phyloP scores from a whole-genome alignment of 2,797 vertebrate species.

The Australoheros facetus region DNA sequence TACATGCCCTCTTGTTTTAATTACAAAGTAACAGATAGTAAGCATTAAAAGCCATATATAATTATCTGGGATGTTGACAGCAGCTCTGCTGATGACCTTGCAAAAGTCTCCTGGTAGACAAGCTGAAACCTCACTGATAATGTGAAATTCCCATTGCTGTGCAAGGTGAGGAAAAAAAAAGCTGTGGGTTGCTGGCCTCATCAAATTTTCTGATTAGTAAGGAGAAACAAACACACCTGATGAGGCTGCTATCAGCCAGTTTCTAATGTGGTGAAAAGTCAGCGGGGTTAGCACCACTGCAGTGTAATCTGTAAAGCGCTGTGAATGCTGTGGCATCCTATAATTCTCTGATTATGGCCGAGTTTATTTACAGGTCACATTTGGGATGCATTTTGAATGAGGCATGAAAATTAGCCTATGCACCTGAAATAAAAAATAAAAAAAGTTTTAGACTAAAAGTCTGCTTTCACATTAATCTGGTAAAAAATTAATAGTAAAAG shows the following conservation, averaged over 20 bases:
- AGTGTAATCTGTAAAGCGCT: conserved; percentile 5
- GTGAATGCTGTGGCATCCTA: neutral
- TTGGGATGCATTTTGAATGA: neutral
- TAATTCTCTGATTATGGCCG: neutral
- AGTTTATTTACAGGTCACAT: neutral
- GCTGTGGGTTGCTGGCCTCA: conserved; percentile 58
- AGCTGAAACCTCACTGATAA: conserved; percentile 57
- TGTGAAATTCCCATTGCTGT: conserved; percentile 55
- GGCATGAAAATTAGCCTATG: neutral
- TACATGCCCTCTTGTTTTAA: conserved; percentile 75
- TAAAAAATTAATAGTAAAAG: neutral
- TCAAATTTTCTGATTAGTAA: conserved; percentile 74
- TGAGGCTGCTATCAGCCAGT: conserved; percentile 41
- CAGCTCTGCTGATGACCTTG: conserved; percentile 74
- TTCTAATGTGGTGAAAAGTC: conserved; percentile 28
- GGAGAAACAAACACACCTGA: conserved; percentile 47
- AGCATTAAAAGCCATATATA: conserved; percentile 74
- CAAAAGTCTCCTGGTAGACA: conserved; percentile 61
- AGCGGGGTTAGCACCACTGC: neutral
- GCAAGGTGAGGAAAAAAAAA: conserved; percentile 47
- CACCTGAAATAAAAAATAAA: neutral
- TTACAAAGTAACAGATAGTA: conserved; percentile 74
- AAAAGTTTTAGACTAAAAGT: neutral
- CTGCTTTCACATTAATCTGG: too few relatives aligned
- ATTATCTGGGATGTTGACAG: conserved; percentile 78